Percentiles rank a stretch among this genome's conserved stretches.
Conservation (phyloP, 2,797 vertebrate species). For the Brotula barbata region DNA sequence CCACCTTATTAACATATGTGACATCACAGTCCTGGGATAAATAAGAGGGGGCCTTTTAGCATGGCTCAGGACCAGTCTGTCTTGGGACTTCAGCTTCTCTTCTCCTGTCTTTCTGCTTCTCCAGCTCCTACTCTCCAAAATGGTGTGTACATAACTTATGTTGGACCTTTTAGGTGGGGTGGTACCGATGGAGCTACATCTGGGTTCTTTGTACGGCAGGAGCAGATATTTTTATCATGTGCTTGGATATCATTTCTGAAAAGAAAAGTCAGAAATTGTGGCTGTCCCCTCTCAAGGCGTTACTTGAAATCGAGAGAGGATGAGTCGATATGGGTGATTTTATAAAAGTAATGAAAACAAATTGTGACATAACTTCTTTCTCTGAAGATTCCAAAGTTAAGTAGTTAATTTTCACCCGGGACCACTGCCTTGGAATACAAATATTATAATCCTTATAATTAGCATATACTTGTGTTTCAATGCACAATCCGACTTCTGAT, state of each 20-base stretch:
- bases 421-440: constrained; percentile 13
- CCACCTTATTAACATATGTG: constrained; percentile 69
- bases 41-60: constrained; percentile 86
- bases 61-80: constrained; percentile 86
- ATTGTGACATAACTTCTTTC: background rate
- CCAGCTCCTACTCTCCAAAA: constrained; percentile 81
- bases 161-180: constrained; percentile 58
- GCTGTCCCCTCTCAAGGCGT: background rate
- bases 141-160: constrained; percentile 89
- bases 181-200: constrained; percentile 45
- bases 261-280: constrained; percentile 18
- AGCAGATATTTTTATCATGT: constrained; percentile 23
- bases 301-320: constrained; percentile 13
- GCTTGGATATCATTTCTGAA: constrained; percentile 43
- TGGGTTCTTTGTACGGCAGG: constrained; percentile 14
- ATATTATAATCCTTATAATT: background rate
- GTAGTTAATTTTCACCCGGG: too few relatives aligned
- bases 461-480: background rate
- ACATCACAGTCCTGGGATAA: constrained; percentile 82
- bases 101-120: constrained; percentile 78
- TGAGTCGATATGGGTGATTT: constrained; percentile 12
- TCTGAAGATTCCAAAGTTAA: constrained; percentile 4
- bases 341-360: background rate
- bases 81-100: constrained; percentile 80
- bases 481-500: constrained; percentile 2